These are phyloP conservation scores for Ichneumoninae sp. DNA, from an alignment of 2,888 invertebrate species.

Conservation along the genomic window DNA sequence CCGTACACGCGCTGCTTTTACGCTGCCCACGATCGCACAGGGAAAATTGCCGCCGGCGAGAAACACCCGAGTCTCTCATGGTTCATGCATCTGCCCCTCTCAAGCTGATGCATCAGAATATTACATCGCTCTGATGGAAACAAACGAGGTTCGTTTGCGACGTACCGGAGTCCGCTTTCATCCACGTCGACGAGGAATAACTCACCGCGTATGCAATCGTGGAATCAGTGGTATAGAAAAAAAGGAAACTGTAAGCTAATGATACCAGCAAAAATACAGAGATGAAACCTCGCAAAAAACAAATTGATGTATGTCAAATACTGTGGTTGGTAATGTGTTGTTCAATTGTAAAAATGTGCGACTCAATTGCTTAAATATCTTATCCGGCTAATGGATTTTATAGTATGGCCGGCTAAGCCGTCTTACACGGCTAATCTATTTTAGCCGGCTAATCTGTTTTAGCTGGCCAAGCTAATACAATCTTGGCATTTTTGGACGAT, in stretches of 20 bases:
- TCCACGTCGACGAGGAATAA: conserved; percentile 33
- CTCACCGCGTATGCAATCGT: conserved; percentile 15
- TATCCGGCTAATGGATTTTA: no score
- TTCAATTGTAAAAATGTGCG: not conserved
- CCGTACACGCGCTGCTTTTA: not conserved
- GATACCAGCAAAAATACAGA: not conserved
- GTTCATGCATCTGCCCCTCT: not conserved
- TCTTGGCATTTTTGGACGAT: no score
- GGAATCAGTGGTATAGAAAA: conserved; percentile 26
- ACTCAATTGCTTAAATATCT: not conserved
- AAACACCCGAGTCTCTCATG: not conserved
- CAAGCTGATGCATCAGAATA: conserved; percentile 2
- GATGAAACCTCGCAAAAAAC: not conserved
- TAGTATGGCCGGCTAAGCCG: no score
- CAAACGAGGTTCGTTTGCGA: conserved; percentile 37
- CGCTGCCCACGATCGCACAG: conserved; percentile 2
- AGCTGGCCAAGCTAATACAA: no score
- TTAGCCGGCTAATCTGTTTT: no score
- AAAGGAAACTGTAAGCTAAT: not conserved
- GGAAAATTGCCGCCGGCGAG: not conserved
- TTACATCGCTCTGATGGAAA: not conserved
- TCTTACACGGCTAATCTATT: no score
- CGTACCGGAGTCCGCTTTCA: not conserved
- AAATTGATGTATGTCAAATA: not conserved
- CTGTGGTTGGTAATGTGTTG: no score